phyloP scores from a whole-genome alignment of 2,113 vertebrate genomes.

The Corythoichthys intestinalis region DNA sequence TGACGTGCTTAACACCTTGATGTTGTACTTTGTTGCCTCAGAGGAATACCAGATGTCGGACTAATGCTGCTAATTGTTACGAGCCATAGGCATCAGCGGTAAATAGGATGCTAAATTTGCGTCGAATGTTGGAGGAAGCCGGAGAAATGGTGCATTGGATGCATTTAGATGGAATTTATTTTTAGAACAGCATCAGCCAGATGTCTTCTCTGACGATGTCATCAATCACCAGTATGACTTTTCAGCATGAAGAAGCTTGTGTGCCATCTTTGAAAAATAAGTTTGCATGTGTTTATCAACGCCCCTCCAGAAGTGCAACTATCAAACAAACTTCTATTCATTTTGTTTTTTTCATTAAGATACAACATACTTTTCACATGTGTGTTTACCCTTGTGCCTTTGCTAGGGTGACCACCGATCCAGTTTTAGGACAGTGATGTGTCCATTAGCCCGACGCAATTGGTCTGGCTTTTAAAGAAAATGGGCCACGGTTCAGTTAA shows the following conservation, averaged over 20 bases:
- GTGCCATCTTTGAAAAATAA: slow-evolving; percentile 12
- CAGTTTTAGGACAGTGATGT: too few species aligned
- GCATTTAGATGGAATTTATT: slow-evolving; percentile 24
- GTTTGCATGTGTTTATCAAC: not conserved
- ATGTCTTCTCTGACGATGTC: slow-evolving; percentile 29
- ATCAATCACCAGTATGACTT: slow-evolving; percentile 28
- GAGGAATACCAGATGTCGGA: slow-evolving; percentile 30
- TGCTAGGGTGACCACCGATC: too few species aligned
- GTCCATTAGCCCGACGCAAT: too few species aligned
- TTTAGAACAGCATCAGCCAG: slow-evolving; percentile 23
- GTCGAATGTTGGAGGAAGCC: slow-evolving; percentile 13
- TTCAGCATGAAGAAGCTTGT: not conserved
- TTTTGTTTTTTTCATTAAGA: not conserved
- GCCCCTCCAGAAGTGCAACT: not conserved
- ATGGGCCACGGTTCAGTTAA: too few species aligned
- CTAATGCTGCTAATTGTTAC: slow-evolving; percentile 33
- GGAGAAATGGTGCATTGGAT: slow-evolving; percentile 17
- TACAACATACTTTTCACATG: too few species aligned
- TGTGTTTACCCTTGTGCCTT: too few species aligned
- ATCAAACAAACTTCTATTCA: not conserved
- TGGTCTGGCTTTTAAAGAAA: too few species aligned
- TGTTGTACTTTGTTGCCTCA: slow-evolving; percentile 8
- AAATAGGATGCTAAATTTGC: slow-evolving; percentile 18
- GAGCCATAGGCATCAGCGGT: slow-evolving; percentile 8
- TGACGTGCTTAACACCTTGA: slow-evolving; percentile 22